Base-by-base conservation (phyloP, 2,113 vertebrate genomes). In the Telmatochromis brachygnathus region DNA sequence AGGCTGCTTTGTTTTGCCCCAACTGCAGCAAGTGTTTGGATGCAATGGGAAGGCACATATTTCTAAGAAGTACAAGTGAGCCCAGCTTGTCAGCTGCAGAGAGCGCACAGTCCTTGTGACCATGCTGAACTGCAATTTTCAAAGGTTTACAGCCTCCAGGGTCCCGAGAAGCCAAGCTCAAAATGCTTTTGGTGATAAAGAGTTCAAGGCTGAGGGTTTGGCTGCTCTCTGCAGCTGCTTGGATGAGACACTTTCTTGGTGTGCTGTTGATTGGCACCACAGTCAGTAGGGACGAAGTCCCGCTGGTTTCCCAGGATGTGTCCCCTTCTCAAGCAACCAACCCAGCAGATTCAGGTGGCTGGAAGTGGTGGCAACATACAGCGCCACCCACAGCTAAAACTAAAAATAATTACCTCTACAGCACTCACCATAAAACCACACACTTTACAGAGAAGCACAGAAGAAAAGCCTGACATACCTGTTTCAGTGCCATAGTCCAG, bases 181-280 rank as follows among this genome's bases (percentile, higher is more conserved):
- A 80, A 51, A 94, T 84, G 7, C 90, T 97, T 54, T 80, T 93
- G 58, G 89, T 93, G 73, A 97, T 88, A 84, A 97, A 97, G 15
- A 96, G 92, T 89, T 97, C 97, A 60, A 97, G 93, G 80, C 96
- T 90, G 87, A 95, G 84, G 84, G 97, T 95, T 26, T 96, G 96
- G 85, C 94, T 95, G 0, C 87, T 88, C 84, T 97, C 96, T 7
- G 93, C 94, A 6, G 96, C 96, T 3, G 91, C 94, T 19, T 97
- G 96, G 45, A 97, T 47, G 7, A 97, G 96, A 65, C 95, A 94
- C 73, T 97, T 96, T 55, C 96, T 13, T 60, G 87, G 42, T 97
- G 96, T 80, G 95, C 89, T 6, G 84, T 95, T 84, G 95, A 90
- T 0, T 92, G 92, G 93, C 97, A 97, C 97, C 97, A 97, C 19